phyloP scores from a whole-genome alignment of 2,797 vertebrate species.

The Chromobotia macracanthus region DNA sequence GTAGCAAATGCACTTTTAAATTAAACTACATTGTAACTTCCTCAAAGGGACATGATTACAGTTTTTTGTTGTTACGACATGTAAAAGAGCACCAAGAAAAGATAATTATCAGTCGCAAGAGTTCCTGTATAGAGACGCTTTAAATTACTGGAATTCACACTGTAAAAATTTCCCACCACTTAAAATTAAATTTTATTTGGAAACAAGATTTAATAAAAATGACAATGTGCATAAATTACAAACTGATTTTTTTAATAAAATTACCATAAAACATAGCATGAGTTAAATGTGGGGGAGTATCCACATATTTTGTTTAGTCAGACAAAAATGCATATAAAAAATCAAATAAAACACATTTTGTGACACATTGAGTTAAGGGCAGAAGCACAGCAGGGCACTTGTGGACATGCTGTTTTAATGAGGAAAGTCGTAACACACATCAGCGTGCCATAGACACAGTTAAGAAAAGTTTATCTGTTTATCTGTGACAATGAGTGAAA shows the following conservation, averaged over 20 bases:
- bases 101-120: background rate
- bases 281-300: background rate
- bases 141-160: conserved; percentile 6
- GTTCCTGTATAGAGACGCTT: background rate
- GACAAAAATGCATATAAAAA: background rate
- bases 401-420: conserved; percentile 32
- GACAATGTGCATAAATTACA: conserved; percentile 45
- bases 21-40: background rate
- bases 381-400: background rate
- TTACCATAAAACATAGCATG: background rate
- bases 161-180: no score
- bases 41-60: background rate
- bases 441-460: conserved; percentile 2
- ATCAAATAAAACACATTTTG: background rate
- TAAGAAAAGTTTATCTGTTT: conserved; percentile 24
- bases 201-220: conserved; percentile 28
- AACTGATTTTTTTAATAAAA: conserved; percentile 20
- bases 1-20: no score
- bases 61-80: background rate
- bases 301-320: background rate
- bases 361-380: background rate
- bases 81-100: background rate
- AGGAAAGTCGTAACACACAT: conserved; percentile 9
- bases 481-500: conserved; percentile 15
- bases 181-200: conserved; percentile 32